Percentiles rank a stretch among this genome's conserved stretches.
Conservation (phyloP, 1,140 invertebrate genomes). For the Ruditapes philippinarum region DNA sequence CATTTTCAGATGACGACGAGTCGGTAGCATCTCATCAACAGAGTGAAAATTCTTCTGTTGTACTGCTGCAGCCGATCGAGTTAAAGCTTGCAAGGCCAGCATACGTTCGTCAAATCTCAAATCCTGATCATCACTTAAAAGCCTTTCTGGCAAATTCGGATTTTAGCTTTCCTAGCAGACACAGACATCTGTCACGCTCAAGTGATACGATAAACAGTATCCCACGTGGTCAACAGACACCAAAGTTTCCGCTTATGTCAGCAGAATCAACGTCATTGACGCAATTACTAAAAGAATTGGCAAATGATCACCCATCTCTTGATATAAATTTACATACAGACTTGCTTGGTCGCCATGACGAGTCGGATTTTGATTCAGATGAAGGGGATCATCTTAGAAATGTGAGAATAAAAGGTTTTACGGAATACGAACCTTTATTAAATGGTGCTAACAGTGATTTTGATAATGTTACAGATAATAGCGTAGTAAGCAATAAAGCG, state of each 20-base stretch:
- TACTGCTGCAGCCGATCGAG: slow-evolving; percentile 81
- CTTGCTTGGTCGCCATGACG: slow-evolving; percentile 10
- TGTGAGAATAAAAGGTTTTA: slow-evolving; percentile 2
- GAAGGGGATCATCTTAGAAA: not conserved
- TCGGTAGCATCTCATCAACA: slow-evolving; percentile 78
- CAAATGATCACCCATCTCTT: slow-evolving; percentile 72
- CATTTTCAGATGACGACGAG: slow-evolving; percentile 80
- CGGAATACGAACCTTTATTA: slow-evolving; percentile 28
- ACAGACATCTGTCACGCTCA: slow-evolving; percentile 77
- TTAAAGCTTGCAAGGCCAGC: slow-evolving; percentile 77
- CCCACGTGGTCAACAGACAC: slow-evolving; percentile 79
- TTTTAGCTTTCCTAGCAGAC: slow-evolving; percentile 65
- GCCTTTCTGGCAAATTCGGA: slow-evolving; percentile 68
- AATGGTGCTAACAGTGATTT: slow-evolving; percentile 57
- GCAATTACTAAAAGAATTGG: slow-evolving; percentile 79
- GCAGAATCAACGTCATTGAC: slow-evolving; percentile 78
- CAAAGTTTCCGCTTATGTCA: slow-evolving; percentile 79
- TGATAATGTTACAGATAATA: not conserved
- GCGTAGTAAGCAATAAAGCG: not conserved
- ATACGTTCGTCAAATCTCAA: slow-evolving; percentile 77
- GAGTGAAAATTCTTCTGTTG: slow-evolving; percentile 83
- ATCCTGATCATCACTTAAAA: slow-evolving; percentile 71
- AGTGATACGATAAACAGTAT: slow-evolving; percentile 81
- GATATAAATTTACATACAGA: slow-evolving; percentile 50
- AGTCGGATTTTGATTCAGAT: slow-evolving; percentile 38